Percentiles rank a stretch among this genome's conserved stretches.
Conservation (phyloP, 2,888 invertebrate species). For the Craniophora ligustri region DNA sequence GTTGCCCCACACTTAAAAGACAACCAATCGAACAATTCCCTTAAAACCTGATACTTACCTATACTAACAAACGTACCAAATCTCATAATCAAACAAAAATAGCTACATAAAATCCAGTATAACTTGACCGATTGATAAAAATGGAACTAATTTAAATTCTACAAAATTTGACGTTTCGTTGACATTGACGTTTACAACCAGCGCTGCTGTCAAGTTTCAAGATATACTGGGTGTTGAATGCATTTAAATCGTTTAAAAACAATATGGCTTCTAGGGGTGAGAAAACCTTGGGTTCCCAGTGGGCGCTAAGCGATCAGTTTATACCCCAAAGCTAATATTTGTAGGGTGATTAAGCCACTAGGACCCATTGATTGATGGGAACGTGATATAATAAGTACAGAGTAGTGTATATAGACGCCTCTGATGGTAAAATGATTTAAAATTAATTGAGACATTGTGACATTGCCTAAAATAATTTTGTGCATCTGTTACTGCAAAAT, state of each 20-base stretch:
- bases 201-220: neutral
- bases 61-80: constrained; percentile 12
- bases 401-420: constrained; percentile 44
- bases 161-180: neutral
- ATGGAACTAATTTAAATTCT: neutral
- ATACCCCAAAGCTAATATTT: constrained; percentile 80
- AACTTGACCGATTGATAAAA: neutral
- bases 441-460: no score
- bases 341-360: constrained; percentile 78
- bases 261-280: constrained; percentile 30
- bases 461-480: no score
- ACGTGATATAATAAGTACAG: constrained; percentile 67
- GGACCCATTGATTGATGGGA: constrained; percentile 80
- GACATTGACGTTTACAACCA: no score
- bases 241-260: constrained; percentile 28
- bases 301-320: constrained; percentile 76
- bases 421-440: neutral
- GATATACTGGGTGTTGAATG: neutral
- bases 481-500: no score
- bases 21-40: neutral
- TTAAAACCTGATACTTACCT: constrained; percentile 34
- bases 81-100: constrained; percentile 35
- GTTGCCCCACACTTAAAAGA: constrained; percentile 4
- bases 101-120: constrained; percentile 2
- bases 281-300: constrained; percentile 37